These are phyloP conservation scores for Euspilapteryx auroguttella DNA, from an alignment of 2,888 invertebrate genomes.

Conservation along the genomic window DNA sequence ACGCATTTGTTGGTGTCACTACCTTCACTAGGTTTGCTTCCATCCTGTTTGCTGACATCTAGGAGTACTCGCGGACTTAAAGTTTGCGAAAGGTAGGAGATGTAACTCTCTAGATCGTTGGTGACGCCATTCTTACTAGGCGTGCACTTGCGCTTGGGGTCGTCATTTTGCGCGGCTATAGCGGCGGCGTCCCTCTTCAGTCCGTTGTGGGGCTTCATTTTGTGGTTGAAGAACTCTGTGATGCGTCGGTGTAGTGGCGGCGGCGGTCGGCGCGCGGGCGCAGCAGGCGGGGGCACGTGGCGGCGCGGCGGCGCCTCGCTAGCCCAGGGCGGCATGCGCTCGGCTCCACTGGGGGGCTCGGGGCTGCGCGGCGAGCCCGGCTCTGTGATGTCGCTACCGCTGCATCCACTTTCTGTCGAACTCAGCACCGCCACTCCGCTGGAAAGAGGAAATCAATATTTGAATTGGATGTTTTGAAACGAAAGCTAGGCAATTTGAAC, in stretches of 20 bases:
- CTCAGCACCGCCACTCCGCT: constrained; percentile 85
- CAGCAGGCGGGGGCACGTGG: constrained; percentile 17
- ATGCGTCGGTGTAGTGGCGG: constrained; percentile 66
- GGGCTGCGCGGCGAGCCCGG: constrained; percentile 84
- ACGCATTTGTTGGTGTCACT: constrained; percentile 26
- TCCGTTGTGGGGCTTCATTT: constrained; percentile 71
- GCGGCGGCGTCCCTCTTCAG: constrained; percentile 41
- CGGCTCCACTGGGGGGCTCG: constrained; percentile 52
- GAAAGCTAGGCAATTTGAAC: too few relatives aligned
- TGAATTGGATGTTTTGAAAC: too few relatives aligned
- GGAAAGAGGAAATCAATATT: too few relatives aligned
- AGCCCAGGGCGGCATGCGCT: constrained; percentile 57
- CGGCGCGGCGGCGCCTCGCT: constrained; percentile 34
- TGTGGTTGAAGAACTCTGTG: constrained; percentile 82
- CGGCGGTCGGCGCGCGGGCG: constrained; percentile 35
- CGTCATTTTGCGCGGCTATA: constrained; percentile 19
- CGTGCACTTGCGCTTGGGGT: constrained; percentile 46
- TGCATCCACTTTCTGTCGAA: constrained; percentile 71
- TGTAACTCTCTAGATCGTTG: constrained; percentile 50
- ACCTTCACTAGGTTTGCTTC: too few relatives aligned
- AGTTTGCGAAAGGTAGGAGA: constrained; percentile 49
- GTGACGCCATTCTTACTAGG: constrained; percentile 41
- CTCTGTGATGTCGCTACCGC: constrained; percentile 81
- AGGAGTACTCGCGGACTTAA: constrained; percentile 48
- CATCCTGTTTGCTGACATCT: constrained; percentile 38